Conservation (phyloP, 1,140 invertebrate genomes). For the Aleiodes sp. region DNA sequence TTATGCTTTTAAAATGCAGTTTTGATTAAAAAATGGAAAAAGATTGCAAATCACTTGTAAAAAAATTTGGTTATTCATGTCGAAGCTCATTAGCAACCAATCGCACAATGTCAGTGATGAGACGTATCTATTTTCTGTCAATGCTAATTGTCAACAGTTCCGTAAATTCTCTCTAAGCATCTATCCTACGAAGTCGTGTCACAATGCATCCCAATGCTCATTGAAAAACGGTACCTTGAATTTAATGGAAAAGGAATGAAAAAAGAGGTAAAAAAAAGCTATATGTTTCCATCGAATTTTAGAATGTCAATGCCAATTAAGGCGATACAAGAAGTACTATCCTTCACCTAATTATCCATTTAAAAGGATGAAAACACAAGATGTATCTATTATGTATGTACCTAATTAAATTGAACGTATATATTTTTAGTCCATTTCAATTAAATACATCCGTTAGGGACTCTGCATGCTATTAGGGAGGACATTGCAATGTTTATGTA, state of each 20-base stretch:
- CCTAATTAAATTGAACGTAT: neutral
- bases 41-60: no score
- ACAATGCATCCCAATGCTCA: neutral
- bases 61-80: neutral
- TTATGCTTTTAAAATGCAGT: no score
- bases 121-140: neutral
- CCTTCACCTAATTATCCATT: constrained; percentile 12
- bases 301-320: neutral
- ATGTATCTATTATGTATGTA: constrained; percentile 13
- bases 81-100: neutral
- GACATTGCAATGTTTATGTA: neutral
- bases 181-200: neutral
- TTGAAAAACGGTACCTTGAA: neutral
- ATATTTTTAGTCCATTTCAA: neutral
- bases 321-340: neutral
- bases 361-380: neutral
- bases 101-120: neutral
- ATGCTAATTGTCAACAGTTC: neutral
- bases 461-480: neutral
- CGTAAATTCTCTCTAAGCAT: neutral
- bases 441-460: neutral
- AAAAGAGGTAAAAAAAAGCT: no score
- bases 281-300: constrained; percentile 4
- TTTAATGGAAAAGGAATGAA: no score
- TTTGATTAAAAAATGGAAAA: no score